Percentiles rank a stretch among this genome's conserved stretches.
These are phyloP conservation scores for Probaryconus sp. DNA, from an alignment of 1,140 invertebrate genomes.

Conservation along the genomic window DNA sequence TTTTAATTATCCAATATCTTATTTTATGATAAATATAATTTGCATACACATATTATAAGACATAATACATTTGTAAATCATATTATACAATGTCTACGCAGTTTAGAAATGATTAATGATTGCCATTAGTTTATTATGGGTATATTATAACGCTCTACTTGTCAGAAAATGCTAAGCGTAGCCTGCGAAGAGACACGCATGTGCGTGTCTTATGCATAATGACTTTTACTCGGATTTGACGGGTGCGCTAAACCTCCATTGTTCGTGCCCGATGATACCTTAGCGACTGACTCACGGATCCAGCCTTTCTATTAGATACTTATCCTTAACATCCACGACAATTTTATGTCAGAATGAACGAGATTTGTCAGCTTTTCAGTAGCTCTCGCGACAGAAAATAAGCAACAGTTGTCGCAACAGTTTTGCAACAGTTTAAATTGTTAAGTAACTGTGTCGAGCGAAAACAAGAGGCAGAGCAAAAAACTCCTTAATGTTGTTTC, in stretches of 20 bases:
- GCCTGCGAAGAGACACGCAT: constrained; percentile 59
- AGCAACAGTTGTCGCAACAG: constrained; percentile 8
- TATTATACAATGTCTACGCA: too few relatives aligned
- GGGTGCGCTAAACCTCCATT: constrained; percentile 56
- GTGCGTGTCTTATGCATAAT: constrained; percentile 55
- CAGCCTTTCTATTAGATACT: constrained; percentile 53
- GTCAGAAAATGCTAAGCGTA: constrained; percentile 65
- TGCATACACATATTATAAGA: too few relatives aligned
- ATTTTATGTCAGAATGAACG: constrained; percentile 55
- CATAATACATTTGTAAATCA: too few relatives aligned
- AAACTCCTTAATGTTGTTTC: too few relatives aligned
- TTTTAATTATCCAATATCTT: too few relatives aligned
- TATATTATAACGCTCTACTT: constrained; percentile 61
- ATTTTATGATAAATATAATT: too few relatives aligned
- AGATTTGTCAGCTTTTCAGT: constrained; percentile 58
- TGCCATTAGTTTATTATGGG: constrained; percentile 4
- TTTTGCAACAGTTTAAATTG: too few relatives aligned
- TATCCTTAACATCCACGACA: constrained; percentile 48
- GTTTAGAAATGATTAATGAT: too few relatives aligned
- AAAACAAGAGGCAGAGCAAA: too few relatives aligned
- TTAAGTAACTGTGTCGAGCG: too few relatives aligned
- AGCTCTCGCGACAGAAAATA: constrained; percentile 42
- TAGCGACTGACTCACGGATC: constrained; percentile 50
- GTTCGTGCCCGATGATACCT: constrained; percentile 66
- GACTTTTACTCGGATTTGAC: constrained; percentile 40